Percentiles rank a stretch among this genome's conserved stretches.
Evolutionary conservation across 2,797 vertebrate genomes (phyloP).

Genomic region (Danio albolineatus): DNA sequence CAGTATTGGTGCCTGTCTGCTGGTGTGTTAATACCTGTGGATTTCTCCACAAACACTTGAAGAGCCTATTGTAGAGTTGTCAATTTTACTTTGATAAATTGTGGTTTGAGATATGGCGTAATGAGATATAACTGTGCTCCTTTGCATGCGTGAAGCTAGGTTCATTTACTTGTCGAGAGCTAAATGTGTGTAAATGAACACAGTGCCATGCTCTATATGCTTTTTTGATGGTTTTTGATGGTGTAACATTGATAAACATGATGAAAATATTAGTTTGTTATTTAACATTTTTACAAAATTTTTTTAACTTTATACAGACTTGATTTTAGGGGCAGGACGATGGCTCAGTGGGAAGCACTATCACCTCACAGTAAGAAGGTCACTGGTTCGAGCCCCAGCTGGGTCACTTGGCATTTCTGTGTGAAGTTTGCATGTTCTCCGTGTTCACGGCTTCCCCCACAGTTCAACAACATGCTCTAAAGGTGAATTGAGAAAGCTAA

Average conservation of each 20-base stretch:
- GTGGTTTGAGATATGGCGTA: neutral
- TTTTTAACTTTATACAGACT: no score
- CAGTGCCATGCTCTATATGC: neutral
- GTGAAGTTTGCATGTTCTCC: no score
- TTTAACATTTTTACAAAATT: neutral
- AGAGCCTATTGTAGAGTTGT: neutral
- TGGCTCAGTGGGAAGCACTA: no score
- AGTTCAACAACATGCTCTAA: no score
- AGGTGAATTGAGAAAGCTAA: no score
- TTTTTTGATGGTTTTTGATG: neutral
- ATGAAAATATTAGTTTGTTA: neutral
- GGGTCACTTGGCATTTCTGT: no score
- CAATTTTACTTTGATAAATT: neutral
- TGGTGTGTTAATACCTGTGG: conserved; percentile 31
- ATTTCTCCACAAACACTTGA: conserved; percentile 3
- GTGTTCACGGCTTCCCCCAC: no score
- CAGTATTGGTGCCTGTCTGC: conserved; percentile 31
- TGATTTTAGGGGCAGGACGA: no score
- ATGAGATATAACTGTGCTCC: neutral
- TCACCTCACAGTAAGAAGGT: no score
- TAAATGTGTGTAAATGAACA: neutral
- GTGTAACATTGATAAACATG: neutral
- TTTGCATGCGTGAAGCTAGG: neutral
- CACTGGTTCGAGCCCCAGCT: no score
- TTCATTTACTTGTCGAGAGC: neutral